Evolutionary conservation across 2,797 vertebrate genomes (phyloP).

Genomic region (Onychomys leucogaster): DNA sequence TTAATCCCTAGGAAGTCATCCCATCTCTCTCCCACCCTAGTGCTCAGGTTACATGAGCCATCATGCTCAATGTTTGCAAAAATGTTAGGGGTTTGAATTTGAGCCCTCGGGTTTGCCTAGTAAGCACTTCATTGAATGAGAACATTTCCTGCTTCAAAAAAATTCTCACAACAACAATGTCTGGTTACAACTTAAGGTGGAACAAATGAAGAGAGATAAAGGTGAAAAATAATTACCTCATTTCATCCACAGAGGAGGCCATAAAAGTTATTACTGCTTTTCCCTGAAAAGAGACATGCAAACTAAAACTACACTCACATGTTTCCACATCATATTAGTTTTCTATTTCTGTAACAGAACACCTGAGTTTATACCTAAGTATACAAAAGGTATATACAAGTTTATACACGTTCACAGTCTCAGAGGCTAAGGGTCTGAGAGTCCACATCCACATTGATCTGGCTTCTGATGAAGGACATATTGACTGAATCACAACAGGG

Average conservation of each 20-base stretch:
- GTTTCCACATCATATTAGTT: background rate
- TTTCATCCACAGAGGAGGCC: background rate
- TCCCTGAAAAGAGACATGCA: background rate
- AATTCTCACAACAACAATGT: background rate
- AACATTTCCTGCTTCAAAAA: background rate
- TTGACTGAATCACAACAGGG: background rate
- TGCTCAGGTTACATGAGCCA: background rate
- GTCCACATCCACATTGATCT: no score
- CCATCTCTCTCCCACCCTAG: background rate
- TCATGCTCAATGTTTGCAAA: background rate
- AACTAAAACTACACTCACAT: background rate
- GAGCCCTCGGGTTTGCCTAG: background rate
- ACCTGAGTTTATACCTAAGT: background rate
- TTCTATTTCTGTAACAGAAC: background rate
- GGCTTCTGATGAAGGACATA: background rate
- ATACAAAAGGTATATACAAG: background rate
- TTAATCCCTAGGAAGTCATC: background rate
- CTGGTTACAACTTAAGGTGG: background rate
- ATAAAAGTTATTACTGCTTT: background rate
- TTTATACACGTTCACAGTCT: background rate
- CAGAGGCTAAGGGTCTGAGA: background rate
- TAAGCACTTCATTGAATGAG: background rate
- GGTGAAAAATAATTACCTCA: background rate
- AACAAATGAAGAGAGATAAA: background rate
- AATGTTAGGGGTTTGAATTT: background rate